Evolutionary conservation across 2,797 vertebrate species (phyloP).

Genomic region (Bradypodion ventrale): DNA sequence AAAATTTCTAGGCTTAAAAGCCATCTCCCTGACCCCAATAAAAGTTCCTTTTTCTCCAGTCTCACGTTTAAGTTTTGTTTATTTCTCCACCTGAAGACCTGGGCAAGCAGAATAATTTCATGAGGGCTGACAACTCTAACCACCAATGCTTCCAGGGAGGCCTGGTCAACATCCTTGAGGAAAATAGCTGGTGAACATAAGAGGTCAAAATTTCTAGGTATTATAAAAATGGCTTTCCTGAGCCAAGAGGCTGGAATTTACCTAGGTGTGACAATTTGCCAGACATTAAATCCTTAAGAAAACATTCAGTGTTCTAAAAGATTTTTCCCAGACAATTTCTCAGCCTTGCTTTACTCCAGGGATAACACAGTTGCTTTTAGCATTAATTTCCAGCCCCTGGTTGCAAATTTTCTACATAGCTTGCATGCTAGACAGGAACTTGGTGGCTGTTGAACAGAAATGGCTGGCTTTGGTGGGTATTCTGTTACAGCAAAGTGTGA

Average conservation of each 20-base stretch:
- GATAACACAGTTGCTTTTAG: background rate
- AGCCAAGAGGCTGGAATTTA: background rate
- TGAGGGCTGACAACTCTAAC: background rate
- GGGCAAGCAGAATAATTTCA: too few species aligned
- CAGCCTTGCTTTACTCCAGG: background rate
- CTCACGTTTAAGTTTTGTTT: too few species aligned
- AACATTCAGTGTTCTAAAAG: constrained; percentile 2
- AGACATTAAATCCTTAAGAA: background rate
- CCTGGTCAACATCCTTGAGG: background rate
- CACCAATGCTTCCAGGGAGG: background rate
- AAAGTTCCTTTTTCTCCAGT: too few species aligned
- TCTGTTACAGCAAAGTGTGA: constrained; percentile 7
- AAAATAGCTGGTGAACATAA: background rate
- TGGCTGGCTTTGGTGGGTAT: background rate
- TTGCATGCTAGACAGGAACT: rapidly evolving
- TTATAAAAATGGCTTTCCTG: background rate
- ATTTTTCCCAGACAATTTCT: constrained; percentile 16
- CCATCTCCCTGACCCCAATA: too few species aligned
- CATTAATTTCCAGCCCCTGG: background rate
- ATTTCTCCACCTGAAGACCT: too few species aligned
- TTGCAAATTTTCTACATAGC: constrained; percentile 1
- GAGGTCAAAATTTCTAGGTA: background rate
- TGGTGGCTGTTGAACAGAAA: rapidly evolving
- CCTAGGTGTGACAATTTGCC: background rate
- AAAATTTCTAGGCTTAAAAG: too few species aligned